Evolutionary conservation across 1,140 invertebrate species (phyloP).

Genomic region (Hycleus cichorii): DNA sequence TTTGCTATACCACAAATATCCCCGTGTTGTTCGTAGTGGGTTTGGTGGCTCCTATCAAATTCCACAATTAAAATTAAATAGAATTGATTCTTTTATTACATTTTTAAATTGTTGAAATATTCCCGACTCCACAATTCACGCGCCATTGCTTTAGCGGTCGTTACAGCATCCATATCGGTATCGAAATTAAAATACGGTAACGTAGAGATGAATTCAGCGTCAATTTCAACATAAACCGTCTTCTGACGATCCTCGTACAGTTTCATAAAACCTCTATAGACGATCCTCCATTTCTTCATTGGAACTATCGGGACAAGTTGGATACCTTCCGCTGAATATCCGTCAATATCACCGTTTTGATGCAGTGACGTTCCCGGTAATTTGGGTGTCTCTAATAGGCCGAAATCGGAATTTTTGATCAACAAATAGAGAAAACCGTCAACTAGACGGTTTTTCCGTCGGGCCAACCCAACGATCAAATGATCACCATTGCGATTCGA

Average conservation of each 20-base stretch:
- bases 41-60: constrained; percentile 55
- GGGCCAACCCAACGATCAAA: constrained; percentile 43
- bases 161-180: constrained; percentile 51
- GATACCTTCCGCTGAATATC: constrained; percentile 52
- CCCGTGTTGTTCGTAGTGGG: constrained; percentile 67
- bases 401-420: constrained; percentile 39
- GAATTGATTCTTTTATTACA: constrained; percentile 38
- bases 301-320: constrained; percentile 42
- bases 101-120: constrained; percentile 56
- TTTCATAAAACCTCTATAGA: constrained; percentile 57
- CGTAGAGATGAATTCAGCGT: constrained; percentile 45
- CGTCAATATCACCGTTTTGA: constrained; percentile 40
- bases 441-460: constrained; percentile 42
- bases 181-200: constrained; percentile 57
- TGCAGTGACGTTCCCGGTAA: constrained; percentile 55
- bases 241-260: constrained; percentile 31
- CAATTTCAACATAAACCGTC: constrained; percentile 41
- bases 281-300: constrained; percentile 59
- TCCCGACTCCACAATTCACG: constrained; percentile 57
- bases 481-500: constrained; percentile 44
- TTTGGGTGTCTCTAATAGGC: constrained; percentile 51
- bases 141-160: constrained; percentile 54
- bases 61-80: constrained; percentile 2
- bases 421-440: constrained; percentile 50
- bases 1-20: constrained; percentile 44